These are phyloP conservation scores for Catharus bicknelli DNA, from an alignment of 2,113 vertebrate species.

Conservation along the genomic window DNA sequence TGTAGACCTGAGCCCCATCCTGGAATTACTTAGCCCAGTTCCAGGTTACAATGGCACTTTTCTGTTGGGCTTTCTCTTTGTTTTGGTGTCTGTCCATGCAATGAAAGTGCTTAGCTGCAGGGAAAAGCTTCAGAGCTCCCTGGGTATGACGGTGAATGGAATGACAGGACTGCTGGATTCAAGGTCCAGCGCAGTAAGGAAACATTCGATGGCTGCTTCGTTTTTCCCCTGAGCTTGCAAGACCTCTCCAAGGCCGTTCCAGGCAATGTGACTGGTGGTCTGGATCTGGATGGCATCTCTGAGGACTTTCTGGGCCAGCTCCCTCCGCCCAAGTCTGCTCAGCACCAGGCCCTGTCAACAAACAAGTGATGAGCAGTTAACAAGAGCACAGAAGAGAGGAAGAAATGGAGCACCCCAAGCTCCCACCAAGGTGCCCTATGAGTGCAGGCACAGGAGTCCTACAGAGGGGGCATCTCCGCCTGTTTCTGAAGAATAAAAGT, in stretches of 20 bases:
- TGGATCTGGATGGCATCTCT: conserved; percentile 88
- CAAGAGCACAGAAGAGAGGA: neutral
- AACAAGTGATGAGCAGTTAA: conserved; percentile 29
- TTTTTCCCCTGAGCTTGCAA: conserved; percentile 84
- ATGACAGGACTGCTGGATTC: conserved; percentile 92
- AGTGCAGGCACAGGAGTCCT: neutral
- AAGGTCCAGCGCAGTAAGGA: conserved; percentile 92
- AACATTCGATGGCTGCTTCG: conserved; percentile 89
- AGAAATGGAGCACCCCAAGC: neutral
- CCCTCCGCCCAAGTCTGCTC: conserved; percentile 81
- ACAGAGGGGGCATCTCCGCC: neutral
- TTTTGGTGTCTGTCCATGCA: neutral
- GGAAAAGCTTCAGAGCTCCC: conserved; percentile 82
- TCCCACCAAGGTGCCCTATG: rapidly evolving
- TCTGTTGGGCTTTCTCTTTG: neutral
- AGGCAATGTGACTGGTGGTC: conserved; percentile 89
- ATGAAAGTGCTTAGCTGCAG: neutral
- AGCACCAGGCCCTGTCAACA: conserved; percentile 85
- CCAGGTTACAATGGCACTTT: conserved; percentile 27
- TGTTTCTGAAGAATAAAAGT: neutral
- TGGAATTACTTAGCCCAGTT: neutral
- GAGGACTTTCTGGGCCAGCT: conserved; percentile 91
- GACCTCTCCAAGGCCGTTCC: conserved; percentile 92
- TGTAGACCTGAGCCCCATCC: neutral
- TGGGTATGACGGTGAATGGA: conserved; percentile 91